Conservation (phyloP, 2,113 vertebrate species). For the Bolborhynchus lineola region DNA sequence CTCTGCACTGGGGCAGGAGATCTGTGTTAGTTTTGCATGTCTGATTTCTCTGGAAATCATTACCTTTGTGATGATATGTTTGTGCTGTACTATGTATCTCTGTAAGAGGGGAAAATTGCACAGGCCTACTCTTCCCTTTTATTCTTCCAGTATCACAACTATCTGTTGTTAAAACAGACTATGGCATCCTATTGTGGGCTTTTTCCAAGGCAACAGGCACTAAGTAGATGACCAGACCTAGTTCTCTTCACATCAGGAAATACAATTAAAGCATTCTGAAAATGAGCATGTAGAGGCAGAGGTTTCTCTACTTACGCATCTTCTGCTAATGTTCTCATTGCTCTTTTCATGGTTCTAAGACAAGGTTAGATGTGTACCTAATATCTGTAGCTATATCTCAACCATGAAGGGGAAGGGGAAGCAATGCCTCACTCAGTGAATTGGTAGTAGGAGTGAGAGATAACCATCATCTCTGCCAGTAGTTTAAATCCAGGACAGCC, state of each 20-base stretch:
- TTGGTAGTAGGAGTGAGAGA: not conserved
- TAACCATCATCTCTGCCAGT: not conserved
- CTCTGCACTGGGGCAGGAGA: not conserved
- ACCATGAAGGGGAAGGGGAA: not conserved
- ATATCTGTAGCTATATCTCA: not conserved
- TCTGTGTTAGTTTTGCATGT: not conserved
- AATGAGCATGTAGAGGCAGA: conserved; percentile 17
- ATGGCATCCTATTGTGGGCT: not conserved
- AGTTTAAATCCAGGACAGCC: not conserved
- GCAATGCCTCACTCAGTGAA: not conserved
- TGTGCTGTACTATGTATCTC: not conserved
- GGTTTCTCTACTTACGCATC: conserved; percentile 1
- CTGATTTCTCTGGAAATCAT: conserved; percentile 1
- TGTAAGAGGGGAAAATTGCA: conserved; percentile 10
- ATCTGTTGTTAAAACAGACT: conserved; percentile 41
- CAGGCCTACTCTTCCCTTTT: not conserved
- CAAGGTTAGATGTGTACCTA: not conserved
- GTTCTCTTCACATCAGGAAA: conserved; percentile 43
- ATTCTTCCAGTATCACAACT: conserved; percentile 8
- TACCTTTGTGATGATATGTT: not conserved
- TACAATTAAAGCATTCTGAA: conserved; percentile 65
- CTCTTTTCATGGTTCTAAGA: not conserved
- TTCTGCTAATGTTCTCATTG: not conserved
- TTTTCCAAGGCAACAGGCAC: not conserved
- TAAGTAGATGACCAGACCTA: conserved; percentile 59